These are phyloP conservation scores for Rotaria macrura DNA, from an alignment of 2,888 invertebrate genomes.

Conservation along the genomic window DNA sequence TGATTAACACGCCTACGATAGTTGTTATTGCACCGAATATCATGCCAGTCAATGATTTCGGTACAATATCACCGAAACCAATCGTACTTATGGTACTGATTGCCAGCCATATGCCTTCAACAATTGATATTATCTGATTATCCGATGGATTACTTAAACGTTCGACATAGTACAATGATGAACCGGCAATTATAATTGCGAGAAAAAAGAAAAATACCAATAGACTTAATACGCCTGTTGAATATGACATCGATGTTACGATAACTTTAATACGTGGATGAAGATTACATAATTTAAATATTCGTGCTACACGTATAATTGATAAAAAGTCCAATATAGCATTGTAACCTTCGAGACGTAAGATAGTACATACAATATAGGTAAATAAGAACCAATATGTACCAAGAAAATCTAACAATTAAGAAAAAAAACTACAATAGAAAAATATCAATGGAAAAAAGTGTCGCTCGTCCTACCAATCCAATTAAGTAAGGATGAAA, in stretches of 20 bases:
- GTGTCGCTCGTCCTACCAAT: not conserved
- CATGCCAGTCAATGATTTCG: conserved; percentile 28
- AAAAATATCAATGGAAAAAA: no score
- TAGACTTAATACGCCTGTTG: conserved; percentile 22
- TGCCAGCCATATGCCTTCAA: conserved; percentile 27
- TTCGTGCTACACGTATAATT: conserved; percentile 26
- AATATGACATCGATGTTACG: conserved; percentile 17
- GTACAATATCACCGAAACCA: conserved; percentile 29
- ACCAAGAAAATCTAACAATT: not conserved
- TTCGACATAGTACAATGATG: conserved; percentile 30
- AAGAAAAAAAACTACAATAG: not conserved
- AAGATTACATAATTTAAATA: conserved; percentile 30
- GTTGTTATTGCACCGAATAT: conserved; percentile 31
- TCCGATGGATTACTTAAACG: conserved; percentile 15
- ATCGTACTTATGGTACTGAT: conserved; percentile 28
- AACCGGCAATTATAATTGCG: conserved; percentile 22
- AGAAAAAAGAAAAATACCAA: conserved; percentile 30
- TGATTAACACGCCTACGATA: conserved; percentile 30
- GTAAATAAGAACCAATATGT: conserved; percentile 28
- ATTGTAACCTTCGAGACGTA: not conserved
- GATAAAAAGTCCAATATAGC: conserved; percentile 27
- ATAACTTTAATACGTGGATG: conserved; percentile 32
- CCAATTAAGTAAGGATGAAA: conserved; percentile 21
- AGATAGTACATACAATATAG: conserved; percentile 19
- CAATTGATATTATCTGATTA: conserved; percentile 19